Base-by-base conservation (phyloP, 2,797 vertebrate species). In the Alcedo quadribrachys region DNA sequence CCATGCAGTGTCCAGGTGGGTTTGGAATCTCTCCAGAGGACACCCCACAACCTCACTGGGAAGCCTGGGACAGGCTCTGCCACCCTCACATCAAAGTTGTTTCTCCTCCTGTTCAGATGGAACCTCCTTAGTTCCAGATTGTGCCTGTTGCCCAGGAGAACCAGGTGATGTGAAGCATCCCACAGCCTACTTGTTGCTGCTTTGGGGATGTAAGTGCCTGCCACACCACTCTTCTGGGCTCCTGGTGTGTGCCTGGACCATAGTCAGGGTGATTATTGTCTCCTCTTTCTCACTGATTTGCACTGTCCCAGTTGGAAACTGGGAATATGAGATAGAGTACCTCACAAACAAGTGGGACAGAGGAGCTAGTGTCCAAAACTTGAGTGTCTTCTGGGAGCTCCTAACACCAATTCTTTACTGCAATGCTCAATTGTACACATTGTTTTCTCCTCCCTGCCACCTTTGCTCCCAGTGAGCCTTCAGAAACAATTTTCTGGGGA, bases 161-260 rank as follows among this genome's bases (percentile, higher is more conserved):
- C 12, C 6, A 12, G 32, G 22, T 53, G 66, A 42, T 4, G 48
- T 3, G 18, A 40, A 62, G 6, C 30, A 37, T 30, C 50, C 16
- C 45, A 51, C 48, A 51, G 17, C 35, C 27, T 21, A 4, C 24
- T 33, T 2, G 0, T 15, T 50, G 45, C 24, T 48, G 27, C 19
- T 18, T 15, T 43, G 51, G 12, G 40, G 5, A 7, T 19, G 12
- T n/a, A 46, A 61, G 30, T 1, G 5, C 25, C 48, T 28, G 6
- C 1, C 7, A 27, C 7, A 13, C 19, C 7, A 4, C 24, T 4
- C 18, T 22, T 14, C 37, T 33, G 37, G 22, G 20, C 17, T 71
- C 58, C 18, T 2, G 1, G 15, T 32, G n/a, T 1, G 1, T 37
- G 22, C 5, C 65, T 37, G 43, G 27, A 50, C 20, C 35, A 14